Percentiles rank a stretch among this genome's conserved stretches.
These are phyloP conservation scores for Syritta pipiens DNA, from an alignment of 2,888 invertebrate genomes.

Conservation along the genomic window DNA sequence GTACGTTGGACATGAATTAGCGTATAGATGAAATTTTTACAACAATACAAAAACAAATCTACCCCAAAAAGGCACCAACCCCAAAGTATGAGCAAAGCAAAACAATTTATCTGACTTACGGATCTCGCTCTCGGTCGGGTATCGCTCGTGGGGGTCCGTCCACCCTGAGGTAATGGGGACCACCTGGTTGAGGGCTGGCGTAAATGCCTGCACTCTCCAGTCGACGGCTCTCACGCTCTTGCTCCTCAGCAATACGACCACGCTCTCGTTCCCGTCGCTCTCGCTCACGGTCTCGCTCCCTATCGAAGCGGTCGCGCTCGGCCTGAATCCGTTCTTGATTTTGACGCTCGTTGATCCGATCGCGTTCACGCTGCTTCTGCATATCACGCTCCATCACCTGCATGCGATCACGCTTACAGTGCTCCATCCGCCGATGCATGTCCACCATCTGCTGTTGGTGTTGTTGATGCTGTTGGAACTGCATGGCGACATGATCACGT, in stretches of 20 bases:
- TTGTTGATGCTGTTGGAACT: slow-evolving; percentile 79
- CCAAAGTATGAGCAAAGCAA: slow-evolving; percentile 17
- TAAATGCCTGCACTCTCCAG: slow-evolving; percentile 74
- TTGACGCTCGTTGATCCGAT: slow-evolving; percentile 74
- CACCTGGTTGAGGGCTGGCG: slow-evolving; percentile 71
- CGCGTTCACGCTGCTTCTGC: slow-evolving; percentile 73
- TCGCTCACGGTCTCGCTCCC: slow-evolving; percentile 73
- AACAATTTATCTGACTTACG: slow-evolving; percentile 73
- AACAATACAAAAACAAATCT: slow-evolving; percentile 38
- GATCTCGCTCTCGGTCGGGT: slow-evolving; percentile 77
- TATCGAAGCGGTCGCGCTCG: slow-evolving; percentile 74
- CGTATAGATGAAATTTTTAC: slow-evolving; percentile 42
- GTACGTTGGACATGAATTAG: slow-evolving; percentile 53
- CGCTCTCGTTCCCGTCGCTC: slow-evolving; percentile 74
- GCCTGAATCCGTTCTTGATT: slow-evolving; percentile 73
- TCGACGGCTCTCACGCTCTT: slow-evolving; percentile 75
- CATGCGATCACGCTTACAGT: slow-evolving; percentile 49
- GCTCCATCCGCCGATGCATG: slow-evolving; percentile 70
- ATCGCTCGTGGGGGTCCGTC: slow-evolving; percentile 77
- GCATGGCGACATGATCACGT: slow-evolving; percentile 80
- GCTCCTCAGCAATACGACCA: slow-evolving; percentile 75
- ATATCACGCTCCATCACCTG: slow-evolving; percentile 73
- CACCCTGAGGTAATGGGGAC: slow-evolving; percentile 75
- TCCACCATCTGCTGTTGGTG: slow-evolving; percentile 71
- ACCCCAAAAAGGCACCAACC: slow-evolving; percentile 35